phyloP scores from a whole-genome alignment of 2,113 vertebrate species.

The Thoracochromis brauschi region DNA sequence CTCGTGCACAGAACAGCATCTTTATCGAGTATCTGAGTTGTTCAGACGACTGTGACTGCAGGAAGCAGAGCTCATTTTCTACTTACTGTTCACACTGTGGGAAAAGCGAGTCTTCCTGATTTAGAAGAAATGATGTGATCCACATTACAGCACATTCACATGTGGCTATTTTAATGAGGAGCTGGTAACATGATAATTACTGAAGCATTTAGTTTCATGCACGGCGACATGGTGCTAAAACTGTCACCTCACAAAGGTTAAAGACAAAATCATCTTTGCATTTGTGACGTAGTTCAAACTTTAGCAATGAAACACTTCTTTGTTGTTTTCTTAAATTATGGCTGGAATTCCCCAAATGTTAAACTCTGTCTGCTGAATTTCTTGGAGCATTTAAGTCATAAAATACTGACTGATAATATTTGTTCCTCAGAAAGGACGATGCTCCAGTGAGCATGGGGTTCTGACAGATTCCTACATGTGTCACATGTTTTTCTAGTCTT shows the following conservation, averaged over 20 bases:
- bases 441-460: background rate
- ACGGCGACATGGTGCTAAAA: background rate
- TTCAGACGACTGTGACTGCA: background rate
- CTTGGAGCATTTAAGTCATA: background rate
- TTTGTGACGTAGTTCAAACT: background rate
- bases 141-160: background rate
- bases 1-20: background rate
- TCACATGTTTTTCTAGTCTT: background rate
- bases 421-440: no score
- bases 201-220: background rate
- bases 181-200: background rate
- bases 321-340: background rate
- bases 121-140: background rate
- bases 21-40: background rate
- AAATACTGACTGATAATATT: background rate
- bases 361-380: background rate
- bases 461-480: background rate
- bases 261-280: background rate
- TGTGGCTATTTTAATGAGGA: background rate
- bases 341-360: background rate
- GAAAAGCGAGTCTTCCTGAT: background rate
- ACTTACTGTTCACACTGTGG: background rate
- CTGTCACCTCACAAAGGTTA: background rate
- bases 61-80: background rate
- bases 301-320: background rate